phyloP scores from a whole-genome alignment of 2,888 invertebrate genomes.

The Cheilosia variabilis region DNA sequence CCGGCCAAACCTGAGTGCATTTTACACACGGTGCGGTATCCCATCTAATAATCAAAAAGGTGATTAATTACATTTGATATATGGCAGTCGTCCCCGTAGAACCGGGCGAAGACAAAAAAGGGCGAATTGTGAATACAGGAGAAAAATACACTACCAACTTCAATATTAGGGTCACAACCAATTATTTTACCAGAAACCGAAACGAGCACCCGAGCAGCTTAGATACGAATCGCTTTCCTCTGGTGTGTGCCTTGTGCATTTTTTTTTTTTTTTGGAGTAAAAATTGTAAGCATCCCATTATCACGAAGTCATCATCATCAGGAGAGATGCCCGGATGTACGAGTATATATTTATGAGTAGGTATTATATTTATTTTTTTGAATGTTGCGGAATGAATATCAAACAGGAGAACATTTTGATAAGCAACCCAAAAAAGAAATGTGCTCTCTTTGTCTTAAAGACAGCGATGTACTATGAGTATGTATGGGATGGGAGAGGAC shows the following conservation, averaged over 20 bases:
- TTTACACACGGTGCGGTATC: slow-evolving; percentile 20
- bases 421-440: background rate
- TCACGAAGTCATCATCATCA: slow-evolving; percentile 54
- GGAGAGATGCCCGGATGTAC: slow-evolving; percentile 23
- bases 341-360: slow-evolving; percentile 34
- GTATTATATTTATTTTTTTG: slow-evolving; percentile 53
- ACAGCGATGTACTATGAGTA: background rate
- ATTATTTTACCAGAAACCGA: slow-evolving; percentile 56
- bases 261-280: slow-evolving; percentile 11
- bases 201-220: slow-evolving; percentile 50
- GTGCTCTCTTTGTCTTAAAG: slow-evolving; percentile 14
- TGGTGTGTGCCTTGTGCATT: slow-evolving; percentile 13
- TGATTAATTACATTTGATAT: slow-evolving; percentile 69
- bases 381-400: slow-evolving; percentile 62
- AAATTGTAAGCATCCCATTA: slow-evolving; percentile 56
- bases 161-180: slow-evolving; percentile 73
- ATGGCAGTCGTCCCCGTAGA: slow-evolving; percentile 15
- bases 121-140: slow-evolving; percentile 43
- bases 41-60: slow-evolving; percentile 67
- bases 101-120: background rate
- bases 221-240: slow-evolving; percentile 58
- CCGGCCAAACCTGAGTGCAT: slow-evolving; percentile 26
- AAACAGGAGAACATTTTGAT: slow-evolving; percentile 53
- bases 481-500: background rate
- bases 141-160: slow-evolving; percentile 57